These are phyloP conservation scores for Orchestes rusci DNA, from an alignment of 2,888 invertebrate genomes.

Conservation along the genomic window DNA sequence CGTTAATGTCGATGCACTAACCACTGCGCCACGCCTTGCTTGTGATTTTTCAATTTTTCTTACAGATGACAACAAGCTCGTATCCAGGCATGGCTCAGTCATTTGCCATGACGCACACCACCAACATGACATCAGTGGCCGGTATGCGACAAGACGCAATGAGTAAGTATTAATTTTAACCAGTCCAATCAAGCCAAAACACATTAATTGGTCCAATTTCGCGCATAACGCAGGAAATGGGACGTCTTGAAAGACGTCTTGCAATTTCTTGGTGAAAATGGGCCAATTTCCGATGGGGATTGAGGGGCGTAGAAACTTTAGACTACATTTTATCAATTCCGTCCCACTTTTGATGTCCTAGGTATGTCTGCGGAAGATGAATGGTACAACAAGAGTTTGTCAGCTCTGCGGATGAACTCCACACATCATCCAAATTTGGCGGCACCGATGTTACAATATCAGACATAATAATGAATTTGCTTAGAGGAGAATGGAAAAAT, in stretches of 20 bases:
- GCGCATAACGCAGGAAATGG: constrained; percentile 14
- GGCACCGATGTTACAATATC: constrained; percentile 95
- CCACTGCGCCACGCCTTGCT: too few species aligned
- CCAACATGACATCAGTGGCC: constrained; percentile 84
- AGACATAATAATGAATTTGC: constrained; percentile 72
- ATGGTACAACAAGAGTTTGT: constrained; percentile 98
- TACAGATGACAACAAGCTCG: constrained; percentile 86
- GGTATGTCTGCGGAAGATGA: constrained; percentile 92
- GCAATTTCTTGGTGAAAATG: constrained; percentile 14
- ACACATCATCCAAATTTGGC: constrained; percentile 92
- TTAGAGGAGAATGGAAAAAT: too few species aligned
- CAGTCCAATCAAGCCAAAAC: too few species aligned
- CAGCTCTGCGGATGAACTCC: constrained; percentile 94
- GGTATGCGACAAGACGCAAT: constrained; percentile 83
- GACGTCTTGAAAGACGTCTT: constrained; percentile 20
- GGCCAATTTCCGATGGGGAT: constrained; percentile 11
- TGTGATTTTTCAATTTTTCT: too few species aligned
- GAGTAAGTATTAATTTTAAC: constrained; percentile 60
- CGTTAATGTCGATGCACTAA: too few species aligned
- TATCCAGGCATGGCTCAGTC: constrained; percentile 92
- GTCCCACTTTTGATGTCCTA: constrained; percentile 39
- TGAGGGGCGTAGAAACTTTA: neutral
- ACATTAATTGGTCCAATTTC: too few species aligned
- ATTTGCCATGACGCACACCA: constrained; percentile 88
- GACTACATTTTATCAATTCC: neutral